A percentile compares a stretch with the other conserved stretches of the same genome.
phyloP scores from a whole-genome alignment of 2,888 invertebrate genomes.

The Acleris sparsana region DNA sequence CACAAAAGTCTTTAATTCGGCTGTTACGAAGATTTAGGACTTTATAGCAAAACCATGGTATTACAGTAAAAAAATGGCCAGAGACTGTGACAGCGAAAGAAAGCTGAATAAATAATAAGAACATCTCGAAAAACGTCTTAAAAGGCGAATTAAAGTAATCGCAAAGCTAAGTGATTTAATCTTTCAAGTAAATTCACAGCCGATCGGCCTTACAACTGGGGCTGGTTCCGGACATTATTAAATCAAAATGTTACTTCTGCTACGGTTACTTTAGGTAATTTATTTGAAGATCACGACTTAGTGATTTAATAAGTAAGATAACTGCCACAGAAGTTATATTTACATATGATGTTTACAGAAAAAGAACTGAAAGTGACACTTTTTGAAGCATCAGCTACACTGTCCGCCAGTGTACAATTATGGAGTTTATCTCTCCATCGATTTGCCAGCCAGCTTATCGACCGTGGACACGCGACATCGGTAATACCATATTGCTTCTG shows the following conservation, averaged over 20 bases:
- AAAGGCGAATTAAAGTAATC: not conserved
- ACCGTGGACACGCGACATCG: conserved; percentile 4
- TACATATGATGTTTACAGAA: no score
- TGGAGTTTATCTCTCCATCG: not conserved
- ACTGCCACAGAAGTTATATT: no score
- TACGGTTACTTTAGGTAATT: not conserved
- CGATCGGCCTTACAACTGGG: not conserved
- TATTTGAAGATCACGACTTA: not conserved
- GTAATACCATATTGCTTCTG: conserved; percentile 40
- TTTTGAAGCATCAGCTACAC: no score
- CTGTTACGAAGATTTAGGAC: no score
- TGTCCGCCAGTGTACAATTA: no score
- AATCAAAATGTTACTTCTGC: not conserved
- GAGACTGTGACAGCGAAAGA: no score
- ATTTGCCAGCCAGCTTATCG: not conserved
- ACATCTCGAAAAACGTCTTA: not conserved
- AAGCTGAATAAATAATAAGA: not conserved
- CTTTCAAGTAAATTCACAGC: conserved; percentile 2
- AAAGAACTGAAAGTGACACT: no score
- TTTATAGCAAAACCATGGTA: no score
- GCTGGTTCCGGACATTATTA: conserved; percentile 13
- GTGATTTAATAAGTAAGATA: no score
- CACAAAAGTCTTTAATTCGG: no score
- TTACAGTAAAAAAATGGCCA: no score
- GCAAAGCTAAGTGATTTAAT: conserved; percentile 13